Percentiles rank a stretch among this genome's conserved stretches.
Evolutionary conservation across 2,113 vertebrate genomes (phyloP).

Genomic region (Vombatus ursinus): DNA sequence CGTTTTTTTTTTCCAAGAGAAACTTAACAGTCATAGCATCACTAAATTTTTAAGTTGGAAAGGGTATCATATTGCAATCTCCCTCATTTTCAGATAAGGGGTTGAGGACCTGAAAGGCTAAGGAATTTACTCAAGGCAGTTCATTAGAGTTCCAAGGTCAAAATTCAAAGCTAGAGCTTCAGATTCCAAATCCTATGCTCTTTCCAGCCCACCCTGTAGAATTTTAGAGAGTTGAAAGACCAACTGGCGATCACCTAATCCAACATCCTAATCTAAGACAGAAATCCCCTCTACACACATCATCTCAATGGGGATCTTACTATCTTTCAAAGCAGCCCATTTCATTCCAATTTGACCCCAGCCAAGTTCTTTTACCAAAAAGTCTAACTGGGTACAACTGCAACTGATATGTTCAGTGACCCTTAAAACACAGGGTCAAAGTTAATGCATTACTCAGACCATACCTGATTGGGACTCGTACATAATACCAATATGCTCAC

Average conservation of each 20-base stretch:
- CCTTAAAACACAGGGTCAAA: not conserved
- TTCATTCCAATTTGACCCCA: not conserved
- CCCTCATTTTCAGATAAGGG: not conserved
- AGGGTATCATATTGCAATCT: not conserved
- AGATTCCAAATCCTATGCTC: not conserved
- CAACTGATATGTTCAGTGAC: not conserved
- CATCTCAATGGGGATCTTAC: not conserved
- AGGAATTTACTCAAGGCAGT: not conserved
- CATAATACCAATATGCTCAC: not conserved
- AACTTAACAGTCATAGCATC: not conserved
- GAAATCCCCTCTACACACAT: not conserved
- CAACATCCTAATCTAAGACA: not conserved
- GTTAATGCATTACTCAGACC: not conserved
- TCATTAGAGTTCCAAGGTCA: not conserved
- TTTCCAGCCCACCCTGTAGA: not conserved
- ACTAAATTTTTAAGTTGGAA: not conserved
- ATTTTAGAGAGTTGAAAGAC: not conserved
- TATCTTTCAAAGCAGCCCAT: not conserved
- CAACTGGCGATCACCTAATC: not conserved
- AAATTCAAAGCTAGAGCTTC: not conserved
- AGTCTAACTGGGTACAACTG: not conserved
- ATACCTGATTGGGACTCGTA: not conserved
- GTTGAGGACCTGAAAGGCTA: not conserved
- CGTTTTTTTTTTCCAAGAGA: not conserved
- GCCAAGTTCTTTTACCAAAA: not conserved